Conservation (phyloP, 2,888 invertebrate genomes). For the Xestia rhomboidea region DNA sequence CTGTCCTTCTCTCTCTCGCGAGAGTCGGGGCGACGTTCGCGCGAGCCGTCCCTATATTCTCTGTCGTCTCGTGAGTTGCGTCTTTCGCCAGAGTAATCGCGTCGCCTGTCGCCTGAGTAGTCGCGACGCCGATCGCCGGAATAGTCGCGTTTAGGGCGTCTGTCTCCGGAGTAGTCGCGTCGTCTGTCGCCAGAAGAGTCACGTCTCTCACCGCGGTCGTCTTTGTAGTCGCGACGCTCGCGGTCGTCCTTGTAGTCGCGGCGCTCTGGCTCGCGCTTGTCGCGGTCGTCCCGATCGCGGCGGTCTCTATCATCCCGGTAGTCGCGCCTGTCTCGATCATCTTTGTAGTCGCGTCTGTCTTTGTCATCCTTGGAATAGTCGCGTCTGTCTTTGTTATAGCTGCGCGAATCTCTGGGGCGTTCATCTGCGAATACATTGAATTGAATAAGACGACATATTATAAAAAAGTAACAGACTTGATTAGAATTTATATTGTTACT, state of each 20-base stretch:
- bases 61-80: conserved; percentile 47
- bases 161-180: conserved; percentile 59
- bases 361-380: conserved; percentile 82
- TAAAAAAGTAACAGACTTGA: neutral
- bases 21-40: conserved; percentile 63
- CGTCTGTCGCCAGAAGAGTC: conserved; percentile 58
- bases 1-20: conserved; percentile 46
- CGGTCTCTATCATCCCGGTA: conserved; percentile 71
- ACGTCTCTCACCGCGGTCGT: conserved; percentile 62
- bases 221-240: conserved; percentile 68
- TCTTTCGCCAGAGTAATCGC: conserved; percentile 57
- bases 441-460: conserved; percentile 10
- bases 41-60: conserved; percentile 45
- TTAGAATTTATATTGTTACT: conserved; percentile 54
- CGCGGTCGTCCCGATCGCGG: conserved; percentile 63
- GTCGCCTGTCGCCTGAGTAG: conserved; percentile 55
- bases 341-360: conserved; percentile 70
- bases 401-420: conserved; percentile 83
- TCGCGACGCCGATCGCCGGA: conserved; percentile 59
- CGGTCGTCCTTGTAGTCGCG: conserved; percentile 65
- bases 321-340: conserved; percentile 64
- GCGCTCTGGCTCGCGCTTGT: conserved; percentile 57
- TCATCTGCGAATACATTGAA: conserved; percentile 73
- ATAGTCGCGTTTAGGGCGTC: conserved; percentile 64
- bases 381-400: conserved; percentile 83